Conservation (phyloP, 2,888 invertebrate genomes). For the Trachelus troglodyta region DNA sequence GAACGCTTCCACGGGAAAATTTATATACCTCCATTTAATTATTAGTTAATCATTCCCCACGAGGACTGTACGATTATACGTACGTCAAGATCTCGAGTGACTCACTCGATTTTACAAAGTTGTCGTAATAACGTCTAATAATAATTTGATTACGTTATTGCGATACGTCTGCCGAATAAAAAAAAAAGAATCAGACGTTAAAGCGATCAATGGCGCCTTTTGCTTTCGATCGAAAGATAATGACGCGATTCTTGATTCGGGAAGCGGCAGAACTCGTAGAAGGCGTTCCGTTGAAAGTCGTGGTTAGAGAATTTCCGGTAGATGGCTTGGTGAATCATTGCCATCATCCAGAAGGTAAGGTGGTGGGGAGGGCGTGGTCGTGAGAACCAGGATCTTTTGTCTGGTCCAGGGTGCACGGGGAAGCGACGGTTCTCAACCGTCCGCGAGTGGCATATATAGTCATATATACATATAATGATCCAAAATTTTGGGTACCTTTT, state of each 20-base stretch:
- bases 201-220: not conserved
- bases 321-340: slow-evolving; percentile 49
- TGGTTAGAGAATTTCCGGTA: slow-evolving; percentile 51
- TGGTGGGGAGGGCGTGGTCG: slow-evolving; percentile 57
- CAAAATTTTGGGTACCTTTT: not conserved
- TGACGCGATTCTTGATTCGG: not conserved
- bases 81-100: not conserved
- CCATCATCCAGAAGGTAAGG: slow-evolving; percentile 40
- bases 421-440: slow-evolving; percentile 50
- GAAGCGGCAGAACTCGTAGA: not conserved
- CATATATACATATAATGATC: not conserved
- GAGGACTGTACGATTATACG: not conserved
- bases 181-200: not conserved
- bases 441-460: not conserved
- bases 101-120: not conserved
- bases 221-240: not conserved
- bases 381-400: slow-evolving; percentile 61
- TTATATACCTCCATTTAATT: not conserved
- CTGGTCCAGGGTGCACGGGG: slow-evolving; percentile 49
- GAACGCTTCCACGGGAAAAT: not conserved
- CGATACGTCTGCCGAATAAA: not conserved
- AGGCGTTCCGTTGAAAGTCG: slow-evolving; percentile 13
- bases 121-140: not conserved
- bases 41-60: not conserved
- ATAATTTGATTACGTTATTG: not conserved